A percentile compares a stretch with the other conserved stretches of the same genome.
Evolutionary conservation across 2,888 invertebrate species (phyloP).

Genomic region (Phortica okadai): DNA sequence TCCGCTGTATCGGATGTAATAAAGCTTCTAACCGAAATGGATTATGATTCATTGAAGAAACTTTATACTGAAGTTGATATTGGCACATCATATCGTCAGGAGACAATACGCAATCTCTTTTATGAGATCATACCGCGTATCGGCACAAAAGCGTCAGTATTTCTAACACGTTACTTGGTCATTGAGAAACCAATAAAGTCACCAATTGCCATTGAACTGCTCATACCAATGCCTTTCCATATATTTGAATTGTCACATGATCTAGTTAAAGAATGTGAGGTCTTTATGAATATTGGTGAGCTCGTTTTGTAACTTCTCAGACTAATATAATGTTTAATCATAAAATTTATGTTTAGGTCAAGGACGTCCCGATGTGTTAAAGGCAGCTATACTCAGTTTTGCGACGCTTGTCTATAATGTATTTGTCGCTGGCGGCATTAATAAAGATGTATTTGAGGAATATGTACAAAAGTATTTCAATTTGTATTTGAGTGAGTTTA

Average conservation of each 20-base stretch:
- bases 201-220: slow-evolving; percentile 81
- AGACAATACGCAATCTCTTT: slow-evolving; percentile 85
- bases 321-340: neutral
- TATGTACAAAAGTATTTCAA: slow-evolving; percentile 84
- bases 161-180: slow-evolving; percentile 82
- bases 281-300: slow-evolving; percentile 76
- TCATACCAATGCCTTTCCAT: slow-evolving; percentile 84
- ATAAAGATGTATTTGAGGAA: slow-evolving; percentile 82
- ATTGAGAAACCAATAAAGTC: slow-evolving; percentile 81
- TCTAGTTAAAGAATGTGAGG: slow-evolving; percentile 79
- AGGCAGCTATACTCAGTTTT: slow-evolving; percentile 83
- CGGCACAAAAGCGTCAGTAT: slow-evolving; percentile 81
- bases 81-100: slow-evolving; percentile 85
- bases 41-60: slow-evolving; percentile 73
- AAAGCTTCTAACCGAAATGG: slow-evolving; percentile 73
- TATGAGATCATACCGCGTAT: slow-evolving; percentile 84
- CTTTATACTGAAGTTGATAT: slow-evolving; percentile 80
- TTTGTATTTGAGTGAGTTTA: slow-evolving; percentile 81
- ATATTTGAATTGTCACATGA: slow-evolving; percentile 79
- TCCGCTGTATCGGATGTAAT: slow-evolving; percentile 75
- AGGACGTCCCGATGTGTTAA: slow-evolving; percentile 79
- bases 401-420: slow-evolving; percentile 83
- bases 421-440: slow-evolving; percentile 78
- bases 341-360: slow-evolving; percentile 69
- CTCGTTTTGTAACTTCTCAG: neutral